These are phyloP conservation scores for Enoplosus armatus DNA, from an alignment of 2,797 vertebrate species.

Conservation along the genomic window DNA sequence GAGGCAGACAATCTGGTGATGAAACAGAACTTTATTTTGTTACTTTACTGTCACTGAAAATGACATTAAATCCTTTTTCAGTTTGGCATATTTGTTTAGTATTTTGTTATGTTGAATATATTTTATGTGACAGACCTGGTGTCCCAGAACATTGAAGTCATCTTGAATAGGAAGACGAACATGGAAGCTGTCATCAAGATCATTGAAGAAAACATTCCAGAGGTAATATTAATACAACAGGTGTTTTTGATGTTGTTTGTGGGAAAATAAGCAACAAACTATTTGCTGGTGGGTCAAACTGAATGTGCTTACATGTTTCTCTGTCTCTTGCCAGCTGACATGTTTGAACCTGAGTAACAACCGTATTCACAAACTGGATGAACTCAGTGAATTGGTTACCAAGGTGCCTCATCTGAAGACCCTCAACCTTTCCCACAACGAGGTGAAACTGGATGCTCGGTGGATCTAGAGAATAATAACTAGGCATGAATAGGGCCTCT, in stretches of 20 bases:
- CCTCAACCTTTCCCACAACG: slow-evolving; percentile 91
- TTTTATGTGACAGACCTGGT: slow-evolving; percentile 84
- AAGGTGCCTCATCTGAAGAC: slow-evolving; percentile 89
- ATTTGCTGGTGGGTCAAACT: neutral
- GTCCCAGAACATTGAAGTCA: slow-evolving; percentile 89
- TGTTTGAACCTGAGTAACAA: slow-evolving; percentile 92
- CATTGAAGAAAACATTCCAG: slow-evolving; percentile 93
- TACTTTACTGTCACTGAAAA: neutral
- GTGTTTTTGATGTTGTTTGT: neutral
- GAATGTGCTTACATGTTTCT: neutral
- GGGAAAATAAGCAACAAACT: neutral
- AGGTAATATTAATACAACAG: slow-evolving; percentile 77
- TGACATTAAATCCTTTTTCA: neutral
- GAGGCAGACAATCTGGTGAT: neutral
- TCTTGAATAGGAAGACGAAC: slow-evolving; percentile 87
- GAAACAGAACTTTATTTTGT: neutral
- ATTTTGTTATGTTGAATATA: neutral
- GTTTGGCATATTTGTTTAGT: neutral
- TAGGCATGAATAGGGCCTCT: neutral
- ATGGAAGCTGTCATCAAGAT: slow-evolving; percentile 90
- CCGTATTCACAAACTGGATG: slow-evolving; percentile 88
- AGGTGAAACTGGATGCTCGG: slow-evolving; percentile 80
- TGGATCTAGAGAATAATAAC: neutral
- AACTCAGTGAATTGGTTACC: slow-evolving; percentile 84
- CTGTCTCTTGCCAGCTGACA: slow-evolving; percentile 79